phyloP scores from a whole-genome alignment of 2,888 invertebrate genomes.

The Dolichopus griseipennis region DNA sequence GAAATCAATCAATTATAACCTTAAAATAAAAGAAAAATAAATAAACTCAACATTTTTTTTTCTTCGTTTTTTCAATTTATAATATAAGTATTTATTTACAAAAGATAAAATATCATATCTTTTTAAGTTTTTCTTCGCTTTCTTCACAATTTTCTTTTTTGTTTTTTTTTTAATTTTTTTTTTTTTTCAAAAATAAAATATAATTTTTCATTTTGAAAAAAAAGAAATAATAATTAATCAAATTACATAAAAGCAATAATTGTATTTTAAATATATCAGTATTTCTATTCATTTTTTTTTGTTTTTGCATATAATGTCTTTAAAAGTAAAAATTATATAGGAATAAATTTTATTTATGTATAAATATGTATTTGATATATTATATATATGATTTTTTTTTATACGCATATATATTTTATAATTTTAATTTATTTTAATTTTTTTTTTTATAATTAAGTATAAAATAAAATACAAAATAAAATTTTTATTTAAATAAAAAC shows the following conservation, averaged over 20 bases:
- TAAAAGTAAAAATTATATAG: slow-evolving; percentile 1
- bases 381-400: no score
- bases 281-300: not conserved
- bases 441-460: not conserved
- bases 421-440: no score
- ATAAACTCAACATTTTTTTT: not conserved
- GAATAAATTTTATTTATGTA: not conserved
- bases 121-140: slow-evolving; percentile 2
- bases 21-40: not conserved
- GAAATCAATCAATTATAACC: no score
- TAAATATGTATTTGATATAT: no score
- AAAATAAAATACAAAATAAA: not conserved
- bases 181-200: not conserved
- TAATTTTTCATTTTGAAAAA: not conserved
- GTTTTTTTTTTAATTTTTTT: not conserved
- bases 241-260: not conserved
- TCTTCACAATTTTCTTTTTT: not conserved
- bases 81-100: slow-evolving; percentile 6
- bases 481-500: not conserved
- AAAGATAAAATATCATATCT: slow-evolving; percentile 6
- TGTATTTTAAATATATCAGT: not conserved
- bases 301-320: slow-evolving; percentile 4
- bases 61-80: not conserved
- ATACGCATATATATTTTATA: no score
- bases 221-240: not conserved